phyloP scores from a whole-genome alignment of 2,797 vertebrate genomes.

The Florisuga fusca region DNA sequence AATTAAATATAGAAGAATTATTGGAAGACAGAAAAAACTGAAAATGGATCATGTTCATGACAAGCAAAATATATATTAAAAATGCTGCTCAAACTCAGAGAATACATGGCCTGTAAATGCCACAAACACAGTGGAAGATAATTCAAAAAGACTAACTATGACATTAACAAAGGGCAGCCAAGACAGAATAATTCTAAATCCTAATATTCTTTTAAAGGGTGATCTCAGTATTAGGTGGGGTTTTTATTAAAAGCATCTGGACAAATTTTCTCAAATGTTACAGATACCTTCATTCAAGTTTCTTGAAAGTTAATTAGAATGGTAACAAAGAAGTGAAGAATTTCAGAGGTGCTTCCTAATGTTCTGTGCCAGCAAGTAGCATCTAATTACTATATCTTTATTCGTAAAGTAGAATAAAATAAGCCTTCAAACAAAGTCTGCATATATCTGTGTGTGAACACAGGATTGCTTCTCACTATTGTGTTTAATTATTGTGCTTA shows the following conservation, averaged over 20 bases:
- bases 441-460: background rate
- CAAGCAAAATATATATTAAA: background rate
- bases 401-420: background rate
- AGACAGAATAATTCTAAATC: background rate
- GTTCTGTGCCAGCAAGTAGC: background rate
- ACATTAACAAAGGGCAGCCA: background rate
- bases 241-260: background rate
- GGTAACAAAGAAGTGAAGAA: background rate
- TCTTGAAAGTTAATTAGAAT: background rate
- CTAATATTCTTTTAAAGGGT: background rate
- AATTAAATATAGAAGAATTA: background rate
- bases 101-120: background rate
- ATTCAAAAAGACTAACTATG: background rate
- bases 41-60: background rate
- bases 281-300: background rate
- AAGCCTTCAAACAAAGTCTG: background rate
- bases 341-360: background rate
- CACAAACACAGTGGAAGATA: background rate
- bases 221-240: background rate
- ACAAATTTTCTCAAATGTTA: background rate
- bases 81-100: background rate
- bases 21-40: background rate
- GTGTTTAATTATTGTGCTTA: no score
- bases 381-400: background rate
- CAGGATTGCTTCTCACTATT: background rate